These are phyloP conservation scores for Geotrypetes seraphini DNA, from an alignment of 2,797 vertebrate species.

Conservation along the genomic window DNA sequence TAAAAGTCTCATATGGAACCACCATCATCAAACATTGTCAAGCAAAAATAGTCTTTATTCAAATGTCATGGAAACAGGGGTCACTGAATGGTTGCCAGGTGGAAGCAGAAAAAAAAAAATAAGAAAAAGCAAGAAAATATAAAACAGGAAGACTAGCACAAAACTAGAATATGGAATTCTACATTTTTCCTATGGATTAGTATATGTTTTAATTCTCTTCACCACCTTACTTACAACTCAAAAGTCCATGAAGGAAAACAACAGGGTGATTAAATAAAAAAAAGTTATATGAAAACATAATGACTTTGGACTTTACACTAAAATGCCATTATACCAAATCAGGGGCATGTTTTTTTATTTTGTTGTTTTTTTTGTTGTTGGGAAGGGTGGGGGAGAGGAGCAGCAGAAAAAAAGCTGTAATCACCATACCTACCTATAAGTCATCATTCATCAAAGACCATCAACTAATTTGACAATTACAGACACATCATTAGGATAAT, in stretches of 20 bases:
- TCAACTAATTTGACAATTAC: conserved; percentile 21
- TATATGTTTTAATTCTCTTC: conserved; percentile 48
- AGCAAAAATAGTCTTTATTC: conserved; percentile 77
- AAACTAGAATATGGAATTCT: conserved; percentile 61
- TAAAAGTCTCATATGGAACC: no score
- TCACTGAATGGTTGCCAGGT: conserved; percentile 65
- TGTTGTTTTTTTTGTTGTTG: no score
- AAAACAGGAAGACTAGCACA: conserved; percentile 68
- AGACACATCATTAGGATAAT: conserved; percentile 38
- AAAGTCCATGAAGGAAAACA: conserved; percentile 55
- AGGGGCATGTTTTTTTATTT: conserved; percentile 38
- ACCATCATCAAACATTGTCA: conserved; percentile 48
- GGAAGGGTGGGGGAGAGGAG: no score
- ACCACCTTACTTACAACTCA: conserved; percentile 54
- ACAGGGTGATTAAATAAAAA: conserved; percentile 40
- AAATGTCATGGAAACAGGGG: conserved; percentile 63
- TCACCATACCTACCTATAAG: conserved; percentile 45
- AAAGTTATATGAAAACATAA: conserved; percentile 52
- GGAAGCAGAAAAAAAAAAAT: conserved; percentile 62
- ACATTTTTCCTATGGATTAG: conserved; percentile 51
- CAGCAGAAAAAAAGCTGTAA: conserved; percentile 39
- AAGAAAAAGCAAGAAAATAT: conserved; percentile 60
- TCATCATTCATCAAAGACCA: conserved; percentile 32
- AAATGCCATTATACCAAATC: conserved; percentile 57
- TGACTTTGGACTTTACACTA: conserved; percentile 61